Evolutionary conservation across 2,888 invertebrate genomes (phyloP).

Genomic region (Thymelicus lineola): DNA sequence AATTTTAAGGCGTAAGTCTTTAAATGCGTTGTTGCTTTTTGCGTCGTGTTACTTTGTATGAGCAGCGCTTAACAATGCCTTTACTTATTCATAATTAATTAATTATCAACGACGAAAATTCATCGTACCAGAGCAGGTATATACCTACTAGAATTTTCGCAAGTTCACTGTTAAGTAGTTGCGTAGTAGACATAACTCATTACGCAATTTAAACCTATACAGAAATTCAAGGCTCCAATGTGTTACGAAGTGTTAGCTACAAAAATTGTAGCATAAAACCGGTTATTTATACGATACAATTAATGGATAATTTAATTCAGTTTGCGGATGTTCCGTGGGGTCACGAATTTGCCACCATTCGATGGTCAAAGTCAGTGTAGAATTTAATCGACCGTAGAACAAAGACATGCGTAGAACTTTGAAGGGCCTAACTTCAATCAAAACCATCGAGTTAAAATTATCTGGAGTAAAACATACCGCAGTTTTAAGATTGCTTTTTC

Average conservation of each 20-base stretch:
- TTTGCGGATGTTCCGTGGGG: constrained; percentile 13
- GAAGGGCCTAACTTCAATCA: too few species aligned
- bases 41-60: too few species aligned
- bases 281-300: constrained; percentile 16
- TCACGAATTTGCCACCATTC: constrained; percentile 10
- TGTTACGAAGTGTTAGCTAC: background rate
- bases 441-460: too few species aligned
- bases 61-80: too few species aligned
- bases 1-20: too few species aligned
- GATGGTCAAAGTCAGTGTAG: constrained; percentile 10
- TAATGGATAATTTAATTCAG: constrained; percentile 15
- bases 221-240: background rate
- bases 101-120: background rate
- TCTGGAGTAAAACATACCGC: too few species aligned
- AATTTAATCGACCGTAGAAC: background rate
- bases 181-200: background rate
- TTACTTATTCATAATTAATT: too few species aligned
- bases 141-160: background rate
- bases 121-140: background rate
- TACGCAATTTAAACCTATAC: background rate
- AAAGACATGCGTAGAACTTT: too few species aligned
- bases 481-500: too few species aligned
- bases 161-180: background rate
- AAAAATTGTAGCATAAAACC: background rate
- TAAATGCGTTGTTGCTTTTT: too few species aligned